A percentile compares a stretch with the other conserved stretches of the same genome.
These are phyloP conservation scores for Folsomia manolachei DNA, from an alignment of 2,888 invertebrate species.

Conservation along the genomic window DNA sequence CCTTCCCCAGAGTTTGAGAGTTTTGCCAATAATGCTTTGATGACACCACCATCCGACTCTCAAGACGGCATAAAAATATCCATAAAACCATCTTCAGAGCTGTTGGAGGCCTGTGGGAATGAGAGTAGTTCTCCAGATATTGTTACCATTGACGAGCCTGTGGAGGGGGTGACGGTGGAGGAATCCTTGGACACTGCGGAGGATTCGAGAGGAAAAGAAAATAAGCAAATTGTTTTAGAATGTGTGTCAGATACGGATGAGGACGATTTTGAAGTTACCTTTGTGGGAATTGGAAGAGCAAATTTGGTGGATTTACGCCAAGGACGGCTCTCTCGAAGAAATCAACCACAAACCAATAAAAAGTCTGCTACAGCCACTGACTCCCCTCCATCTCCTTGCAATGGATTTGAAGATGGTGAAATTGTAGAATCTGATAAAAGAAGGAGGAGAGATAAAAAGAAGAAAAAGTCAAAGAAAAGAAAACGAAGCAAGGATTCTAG, in stretches of 20 bases:
- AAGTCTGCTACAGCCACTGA: neutral
- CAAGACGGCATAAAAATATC: conserved; percentile 3
- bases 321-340: conserved; percentile 14
- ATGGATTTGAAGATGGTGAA: conserved; percentile 61
- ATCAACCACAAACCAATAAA: neutral
- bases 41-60: neutral
- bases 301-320: neutral
- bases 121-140: neutral
- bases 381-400: conserved; percentile 23
- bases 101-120: conserved; percentile 3
- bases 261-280: conserved; percentile 14
- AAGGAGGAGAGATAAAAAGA: conserved; percentile 50
- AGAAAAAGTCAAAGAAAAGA: conserved; percentile 55
- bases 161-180: too few species aligned
- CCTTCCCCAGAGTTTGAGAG: neutral
- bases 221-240: conserved; percentile 12
- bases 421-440: conserved; percentile 57
- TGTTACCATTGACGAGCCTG: neutral
- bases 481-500: conserved; percentile 57
- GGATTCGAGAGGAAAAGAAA: conserved; percentile 8
- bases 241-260: conserved; percentile 12
- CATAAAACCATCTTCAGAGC: conserved; percentile 9
- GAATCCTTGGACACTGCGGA: neutral
- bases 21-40: neutral
- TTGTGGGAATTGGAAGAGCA: conserved; percentile 13